Evolutionary conservation across 2,797 vertebrate genomes (phyloP).

Genomic region (Crocodylus rhombifer): DNA sequence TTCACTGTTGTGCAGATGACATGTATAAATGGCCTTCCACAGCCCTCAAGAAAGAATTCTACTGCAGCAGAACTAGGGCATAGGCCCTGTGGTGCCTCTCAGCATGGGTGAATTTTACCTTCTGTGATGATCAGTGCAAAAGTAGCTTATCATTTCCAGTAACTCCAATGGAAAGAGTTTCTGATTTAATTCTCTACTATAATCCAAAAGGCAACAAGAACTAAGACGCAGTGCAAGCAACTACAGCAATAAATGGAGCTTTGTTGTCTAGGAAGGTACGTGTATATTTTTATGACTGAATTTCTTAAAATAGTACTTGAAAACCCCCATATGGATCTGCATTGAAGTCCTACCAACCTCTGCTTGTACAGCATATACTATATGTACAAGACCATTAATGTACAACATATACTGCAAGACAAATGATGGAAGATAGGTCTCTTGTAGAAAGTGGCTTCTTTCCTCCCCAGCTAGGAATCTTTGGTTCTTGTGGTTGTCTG

Average conservation of each 20-base stretch:
- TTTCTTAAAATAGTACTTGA: constrained; percentile 21
- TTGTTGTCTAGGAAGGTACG: background rate
- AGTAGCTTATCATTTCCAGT: background rate
- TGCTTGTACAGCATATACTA: background rate
- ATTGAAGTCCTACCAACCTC: constrained; percentile 33
- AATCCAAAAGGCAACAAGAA: background rate
- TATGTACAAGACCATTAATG: constrained; percentile 26
- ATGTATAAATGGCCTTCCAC: background rate
- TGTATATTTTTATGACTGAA: constrained; percentile 4
- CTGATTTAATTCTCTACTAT: background rate
- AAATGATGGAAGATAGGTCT: constrained; percentile 69
- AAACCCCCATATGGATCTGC: background rate
- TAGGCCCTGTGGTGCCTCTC: background rate
- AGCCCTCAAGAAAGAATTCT: background rate
- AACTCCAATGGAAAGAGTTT: background rate
- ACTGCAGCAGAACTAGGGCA: background rate
- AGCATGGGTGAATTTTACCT: background rate
- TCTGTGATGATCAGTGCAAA: background rate
- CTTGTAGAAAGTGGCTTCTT: constrained; percentile 70
- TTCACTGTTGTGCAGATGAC: background rate
- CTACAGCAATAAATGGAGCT: background rate
- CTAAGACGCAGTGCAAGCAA: background rate
- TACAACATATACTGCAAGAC: constrained; percentile 54
- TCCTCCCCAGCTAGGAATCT: constrained; percentile 70
- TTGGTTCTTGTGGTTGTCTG: constrained; percentile 46